phyloP scores from a whole-genome alignment of 2,888 invertebrate genomes.

The Apodemia zela region DNA sequence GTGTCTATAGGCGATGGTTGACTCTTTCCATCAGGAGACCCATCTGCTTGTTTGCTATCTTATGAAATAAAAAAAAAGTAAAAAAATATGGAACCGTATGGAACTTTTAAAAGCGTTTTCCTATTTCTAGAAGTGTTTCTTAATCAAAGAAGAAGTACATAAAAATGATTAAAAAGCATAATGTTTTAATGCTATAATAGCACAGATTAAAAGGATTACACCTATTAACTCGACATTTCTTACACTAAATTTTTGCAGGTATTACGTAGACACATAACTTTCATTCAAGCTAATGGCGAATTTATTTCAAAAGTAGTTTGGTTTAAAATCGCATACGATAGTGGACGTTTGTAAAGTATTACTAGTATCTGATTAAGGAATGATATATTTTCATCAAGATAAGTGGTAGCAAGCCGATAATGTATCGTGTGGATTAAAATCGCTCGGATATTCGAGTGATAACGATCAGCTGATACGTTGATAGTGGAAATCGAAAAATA shows the following conservation, averaged over 20 bases:
- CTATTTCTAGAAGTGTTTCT: too few species aligned
- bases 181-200: too few species aligned
- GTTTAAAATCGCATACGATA: neutral
- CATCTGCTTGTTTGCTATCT: too few species aligned
- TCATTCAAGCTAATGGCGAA: neutral
- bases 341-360: neutral
- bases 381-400: slow-evolving; percentile 27
- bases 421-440: slow-evolving; percentile 61
- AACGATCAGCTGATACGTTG: slow-evolving; percentile 52
- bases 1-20: too few species aligned
- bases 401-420: slow-evolving; percentile 40
- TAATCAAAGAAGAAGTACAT: too few species aligned
- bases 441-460: slow-evolving; percentile 48
- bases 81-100: too few species aligned
- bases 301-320: neutral
- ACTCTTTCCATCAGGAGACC: too few species aligned
- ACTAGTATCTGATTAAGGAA: neutral
- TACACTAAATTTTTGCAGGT: neutral
- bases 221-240: neutral
- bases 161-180: too few species aligned
- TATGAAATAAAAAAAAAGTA: too few species aligned
- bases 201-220: slow-evolving; percentile 7
- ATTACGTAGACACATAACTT: neutral
- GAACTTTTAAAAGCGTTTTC: too few species aligned
- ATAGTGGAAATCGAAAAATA: slow-evolving; percentile 28